Conservation (phyloP, 1,140 invertebrate species). For the Papilio glaucus region DNA sequence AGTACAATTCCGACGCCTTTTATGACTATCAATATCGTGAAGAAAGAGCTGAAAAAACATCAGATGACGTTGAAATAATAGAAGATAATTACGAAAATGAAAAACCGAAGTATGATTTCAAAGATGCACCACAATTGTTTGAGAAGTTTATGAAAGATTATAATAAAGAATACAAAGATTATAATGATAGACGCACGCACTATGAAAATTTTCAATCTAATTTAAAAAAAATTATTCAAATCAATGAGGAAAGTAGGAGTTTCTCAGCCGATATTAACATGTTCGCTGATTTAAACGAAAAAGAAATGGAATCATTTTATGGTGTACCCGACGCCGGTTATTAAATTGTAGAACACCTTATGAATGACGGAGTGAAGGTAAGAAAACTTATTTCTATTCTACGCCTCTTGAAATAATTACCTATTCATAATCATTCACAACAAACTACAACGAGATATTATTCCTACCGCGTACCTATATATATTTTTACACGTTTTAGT, state of each 20-base stretch:
- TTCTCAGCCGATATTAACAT: slow-evolving; percentile 56
- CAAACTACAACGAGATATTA: too few relatives aligned
- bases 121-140: slow-evolving; percentile 58
- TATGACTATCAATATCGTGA: slow-evolving; percentile 43
- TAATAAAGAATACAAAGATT: slow-evolving; percentile 58
- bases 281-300: slow-evolving; percentile 57
- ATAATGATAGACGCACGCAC: slow-evolving; percentile 53
- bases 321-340: not conserved
- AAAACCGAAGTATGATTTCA: slow-evolving; percentile 54
- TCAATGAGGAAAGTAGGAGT: slow-evolving; percentile 51
- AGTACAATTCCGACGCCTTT: slow-evolving; percentile 39
- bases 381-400: not conserved
- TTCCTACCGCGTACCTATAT: too few relatives aligned
- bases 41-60: slow-evolving; percentile 38
- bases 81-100: slow-evolving; percentile 32
- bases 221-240: slow-evolving; percentile 61
- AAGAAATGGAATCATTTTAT: slow-evolving; percentile 43
- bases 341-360: not conserved
- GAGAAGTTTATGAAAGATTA: slow-evolving; percentile 58
- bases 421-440: not conserved
- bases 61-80: slow-evolving; percentile 35
- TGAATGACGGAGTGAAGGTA: not conserved
- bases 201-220: slow-evolving; percentile 58
- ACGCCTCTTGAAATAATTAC: not conserved
- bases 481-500: too few relatives aligned